Evolutionary conservation across 53 echinoderm and acorn worm genomes (phyloP).

Genomic region (Echinometra lucunter): DNA sequence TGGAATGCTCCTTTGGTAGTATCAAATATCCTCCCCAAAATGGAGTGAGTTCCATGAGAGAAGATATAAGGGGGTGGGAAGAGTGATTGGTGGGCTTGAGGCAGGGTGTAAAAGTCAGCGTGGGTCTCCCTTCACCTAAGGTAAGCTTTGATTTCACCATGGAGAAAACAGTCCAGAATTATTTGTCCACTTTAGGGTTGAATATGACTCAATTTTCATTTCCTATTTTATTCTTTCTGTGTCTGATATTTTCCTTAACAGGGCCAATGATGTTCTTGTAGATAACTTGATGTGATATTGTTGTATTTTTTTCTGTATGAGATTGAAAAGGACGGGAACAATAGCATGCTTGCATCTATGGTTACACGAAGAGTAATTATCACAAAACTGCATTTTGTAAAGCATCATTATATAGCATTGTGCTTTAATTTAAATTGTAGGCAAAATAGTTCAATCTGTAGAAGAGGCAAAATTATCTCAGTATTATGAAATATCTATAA

Average conservation of each 20-base stretch:
- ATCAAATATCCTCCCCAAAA: slow-evolving; percentile 28
- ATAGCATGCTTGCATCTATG: background rate
- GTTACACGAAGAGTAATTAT: too few species aligned
- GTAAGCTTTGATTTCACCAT: slow-evolving; percentile 40
- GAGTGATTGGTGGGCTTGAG: slow-evolving; percentile 36
- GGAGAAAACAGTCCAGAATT: background rate
- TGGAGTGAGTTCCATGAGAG: background rate
- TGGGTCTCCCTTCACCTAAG: slow-evolving; percentile 14
- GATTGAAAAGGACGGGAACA: background rate
- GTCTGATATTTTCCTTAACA: background rate
- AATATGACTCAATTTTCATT: slow-evolving; percentile 47
- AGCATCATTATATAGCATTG: too few species aligned
- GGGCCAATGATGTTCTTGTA: background rate
- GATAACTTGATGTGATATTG: background rate
- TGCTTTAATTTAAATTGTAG: too few species aligned
- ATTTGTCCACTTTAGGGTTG: slow-evolving; percentile 30
- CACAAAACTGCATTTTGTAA: too few species aligned
- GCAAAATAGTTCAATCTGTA: too few species aligned
- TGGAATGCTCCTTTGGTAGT: slow-evolving; percentile 53
- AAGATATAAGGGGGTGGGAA: slow-evolving; percentile 1
- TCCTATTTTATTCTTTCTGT: background rate
- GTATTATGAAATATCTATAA: too few species aligned
- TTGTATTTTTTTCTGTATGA: background rate
- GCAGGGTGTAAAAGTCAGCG: slow-evolving; percentile 19
- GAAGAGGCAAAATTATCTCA: too few species aligned